Conservation (phyloP, 2,113 vertebrate genomes). For the Tricholaema leucomelas region DNA sequence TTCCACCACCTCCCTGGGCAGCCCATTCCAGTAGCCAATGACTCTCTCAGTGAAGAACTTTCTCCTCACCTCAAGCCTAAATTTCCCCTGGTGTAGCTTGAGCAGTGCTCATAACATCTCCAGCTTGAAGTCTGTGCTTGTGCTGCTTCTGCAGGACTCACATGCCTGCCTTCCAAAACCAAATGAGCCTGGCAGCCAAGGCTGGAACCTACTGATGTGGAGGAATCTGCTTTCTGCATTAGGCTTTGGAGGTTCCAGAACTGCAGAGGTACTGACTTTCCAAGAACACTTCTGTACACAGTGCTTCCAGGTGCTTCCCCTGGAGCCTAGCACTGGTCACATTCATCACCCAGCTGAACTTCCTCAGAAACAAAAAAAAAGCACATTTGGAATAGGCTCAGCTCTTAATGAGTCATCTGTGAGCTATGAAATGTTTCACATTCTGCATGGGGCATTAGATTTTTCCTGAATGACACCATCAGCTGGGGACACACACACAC, state of each 20-base stretch:
- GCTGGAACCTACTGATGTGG: not conserved
- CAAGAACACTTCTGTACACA: not conserved
- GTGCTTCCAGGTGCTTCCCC: not conserved
- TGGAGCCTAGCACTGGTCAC: not conserved
- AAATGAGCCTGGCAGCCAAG: not conserved
- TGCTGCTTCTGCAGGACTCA: not conserved
- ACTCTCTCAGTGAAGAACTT: no score
- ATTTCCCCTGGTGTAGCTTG: no score
- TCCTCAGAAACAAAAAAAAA: not conserved
- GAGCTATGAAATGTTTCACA: not conserved
- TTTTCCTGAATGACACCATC: conserved; percentile 3
- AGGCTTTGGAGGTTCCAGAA: not conserved
- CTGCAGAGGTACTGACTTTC: not conserved
- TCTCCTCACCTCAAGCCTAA: no score
- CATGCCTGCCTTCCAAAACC: not conserved
- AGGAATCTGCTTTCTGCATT: not conserved
- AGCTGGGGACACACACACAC: not conserved
- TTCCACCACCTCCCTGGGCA: no score
- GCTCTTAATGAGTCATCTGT: not conserved
- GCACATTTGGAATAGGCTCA: not conserved
- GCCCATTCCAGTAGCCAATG: no score
- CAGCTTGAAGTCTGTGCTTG: not conserved
- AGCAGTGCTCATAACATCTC: not conserved
- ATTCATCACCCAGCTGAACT: not conserved
- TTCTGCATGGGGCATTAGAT: not conserved